Conservation (phyloP, 2,797 vertebrate genomes). For the Catharus ustulatus region DNA sequence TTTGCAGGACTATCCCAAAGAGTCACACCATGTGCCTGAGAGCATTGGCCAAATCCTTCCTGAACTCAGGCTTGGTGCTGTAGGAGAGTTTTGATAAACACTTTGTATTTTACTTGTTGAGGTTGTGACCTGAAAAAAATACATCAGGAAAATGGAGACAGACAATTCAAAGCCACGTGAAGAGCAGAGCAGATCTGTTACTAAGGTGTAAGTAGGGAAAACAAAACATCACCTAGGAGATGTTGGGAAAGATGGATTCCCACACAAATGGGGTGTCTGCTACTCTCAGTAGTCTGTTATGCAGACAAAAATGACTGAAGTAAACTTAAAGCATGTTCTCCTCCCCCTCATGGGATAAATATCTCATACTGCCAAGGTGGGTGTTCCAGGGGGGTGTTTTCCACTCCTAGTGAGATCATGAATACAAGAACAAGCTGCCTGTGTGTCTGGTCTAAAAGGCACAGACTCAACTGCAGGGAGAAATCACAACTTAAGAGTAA, state of each 20-base stretch:
- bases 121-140: background rate
- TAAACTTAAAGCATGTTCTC: background rate
- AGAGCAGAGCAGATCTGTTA: background rate
- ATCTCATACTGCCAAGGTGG: background rate
- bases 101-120: background rate
- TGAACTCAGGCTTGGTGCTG: background rate
- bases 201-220: background rate
- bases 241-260: background rate
- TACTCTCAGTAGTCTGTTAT: background rate
- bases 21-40: background rate
- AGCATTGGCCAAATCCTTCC: background rate
- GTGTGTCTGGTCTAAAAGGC: background rate
- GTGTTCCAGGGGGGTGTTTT: background rate
- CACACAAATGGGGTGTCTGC: background rate
- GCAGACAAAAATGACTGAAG: background rate
- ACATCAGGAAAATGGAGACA: background rate
- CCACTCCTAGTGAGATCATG: background rate
- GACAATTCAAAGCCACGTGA: background rate
- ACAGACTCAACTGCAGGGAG: background rate
- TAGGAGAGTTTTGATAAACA: background rate
- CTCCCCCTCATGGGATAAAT: background rate
- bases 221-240: rapidly evolving
- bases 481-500: background rate
- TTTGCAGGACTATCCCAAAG: background rate
- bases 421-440: background rate